A percentile compares a stretch with the other conserved stretches of the same genome.
Evolutionary conservation across 2,888 invertebrate genomes (phyloP).

Genomic region (Mythimna lalbum): DNA sequence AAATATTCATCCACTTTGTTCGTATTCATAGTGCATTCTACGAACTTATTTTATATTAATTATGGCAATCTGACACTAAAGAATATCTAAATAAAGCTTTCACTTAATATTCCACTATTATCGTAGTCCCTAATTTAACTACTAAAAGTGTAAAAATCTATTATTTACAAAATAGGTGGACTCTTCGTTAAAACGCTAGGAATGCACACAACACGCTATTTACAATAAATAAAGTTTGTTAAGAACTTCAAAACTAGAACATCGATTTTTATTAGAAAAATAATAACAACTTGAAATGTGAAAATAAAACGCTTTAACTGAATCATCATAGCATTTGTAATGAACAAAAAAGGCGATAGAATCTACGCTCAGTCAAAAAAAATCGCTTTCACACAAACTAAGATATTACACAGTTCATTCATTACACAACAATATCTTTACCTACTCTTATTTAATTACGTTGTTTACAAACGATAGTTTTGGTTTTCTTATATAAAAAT

Average conservation of each 20-base stretch:
- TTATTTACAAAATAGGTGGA: conserved; percentile 91
- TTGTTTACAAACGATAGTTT: conserved; percentile 69
- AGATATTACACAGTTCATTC: conserved; percentile 35
- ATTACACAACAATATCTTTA: conserved; percentile 42
- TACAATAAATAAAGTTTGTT: conserved; percentile 66
- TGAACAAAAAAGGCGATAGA: not conserved
- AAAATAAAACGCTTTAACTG: conserved; percentile 15
- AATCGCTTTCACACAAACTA: conserved; percentile 33
- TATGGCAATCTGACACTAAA: conserved; percentile 85
- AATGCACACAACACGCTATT: conserved; percentile 84
- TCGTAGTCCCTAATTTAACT: conserved; percentile 72
- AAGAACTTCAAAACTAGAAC: conserved; percentile 38
- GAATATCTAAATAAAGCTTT: conserved; percentile 87
- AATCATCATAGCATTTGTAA: conserved; percentile 9
- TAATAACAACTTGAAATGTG: conserved; percentile 38
- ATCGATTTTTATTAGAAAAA: conserved; percentile 34
- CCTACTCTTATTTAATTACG: conserved; percentile 46
- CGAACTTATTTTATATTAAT: conserved; percentile 66
- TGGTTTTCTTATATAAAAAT: conserved; percentile 82
- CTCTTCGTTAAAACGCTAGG: conserved; percentile 88
- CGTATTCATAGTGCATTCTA: conserved; percentile 61
- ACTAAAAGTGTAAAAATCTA: conserved; percentile 87
- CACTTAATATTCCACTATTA: conserved; percentile 76
- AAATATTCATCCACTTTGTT: conserved; percentile 46
- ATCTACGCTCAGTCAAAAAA: conserved; percentile 4